Evolutionary conservation across 2,113 vertebrate species (phyloP).

Genomic region (Lonchura striata): DNA sequence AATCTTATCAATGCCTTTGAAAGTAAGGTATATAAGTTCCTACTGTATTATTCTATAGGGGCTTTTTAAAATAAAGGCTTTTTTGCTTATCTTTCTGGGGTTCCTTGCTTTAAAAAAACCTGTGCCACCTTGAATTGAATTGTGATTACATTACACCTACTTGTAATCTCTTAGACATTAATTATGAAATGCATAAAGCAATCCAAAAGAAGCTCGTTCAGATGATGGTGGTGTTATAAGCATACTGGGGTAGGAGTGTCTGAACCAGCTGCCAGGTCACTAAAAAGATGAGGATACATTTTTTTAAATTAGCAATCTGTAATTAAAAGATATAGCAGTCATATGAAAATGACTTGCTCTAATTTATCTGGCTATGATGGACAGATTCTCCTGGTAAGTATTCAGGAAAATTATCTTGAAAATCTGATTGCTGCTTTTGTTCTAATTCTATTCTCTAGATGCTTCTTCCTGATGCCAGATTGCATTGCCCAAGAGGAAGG

Average conservation of each 20-base stretch:
- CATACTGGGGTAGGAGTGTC: not conserved
- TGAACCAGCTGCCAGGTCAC: not conserved
- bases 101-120: not conserved
- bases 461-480: not conserved
- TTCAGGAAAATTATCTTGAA: too few species aligned
- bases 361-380: not conserved
- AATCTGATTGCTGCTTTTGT: not conserved
- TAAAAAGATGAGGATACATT: not conserved
- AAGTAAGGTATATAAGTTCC: not conserved
- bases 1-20: not conserved
- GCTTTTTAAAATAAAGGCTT: rapidly evolving
- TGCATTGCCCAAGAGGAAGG: not conserved
- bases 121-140: not conserved
- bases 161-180: not conserved
- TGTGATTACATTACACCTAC: not conserved
- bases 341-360: not conserved
- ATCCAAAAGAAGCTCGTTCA: not conserved
- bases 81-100: not conserved
- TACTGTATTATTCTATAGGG: not conserved
- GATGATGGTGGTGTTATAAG: not conserved
- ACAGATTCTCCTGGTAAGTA: not conserved
- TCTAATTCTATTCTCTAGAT: not conserved
- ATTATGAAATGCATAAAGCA: not conserved
- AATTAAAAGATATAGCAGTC: not conserved
- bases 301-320: not conserved